These are phyloP conservation scores for Drosophila subpulchrella DNA, from an alignment of 1,140 invertebrate species.

Conservation along the genomic window DNA sequence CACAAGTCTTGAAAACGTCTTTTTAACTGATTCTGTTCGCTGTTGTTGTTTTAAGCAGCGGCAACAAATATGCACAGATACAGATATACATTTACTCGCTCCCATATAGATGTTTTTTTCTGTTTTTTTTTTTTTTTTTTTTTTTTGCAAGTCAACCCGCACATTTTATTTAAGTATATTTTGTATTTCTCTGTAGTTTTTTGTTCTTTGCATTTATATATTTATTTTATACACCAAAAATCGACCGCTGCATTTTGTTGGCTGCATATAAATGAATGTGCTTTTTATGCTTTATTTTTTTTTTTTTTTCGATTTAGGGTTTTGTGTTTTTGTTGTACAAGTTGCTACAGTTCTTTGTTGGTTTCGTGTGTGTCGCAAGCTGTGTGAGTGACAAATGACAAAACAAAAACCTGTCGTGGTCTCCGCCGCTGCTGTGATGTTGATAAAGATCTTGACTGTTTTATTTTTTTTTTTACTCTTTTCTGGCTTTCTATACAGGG, in stretches of 20 bases:
- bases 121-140: slow-evolving; percentile 34
- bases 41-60: slow-evolving; percentile 45
- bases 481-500: slow-evolving; percentile 59
- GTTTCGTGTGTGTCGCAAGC: slow-evolving; percentile 72
- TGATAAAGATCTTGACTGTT: slow-evolving; percentile 80
- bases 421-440: slow-evolving; percentile 55
- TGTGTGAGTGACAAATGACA: slow-evolving; percentile 84
- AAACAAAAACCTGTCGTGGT: slow-evolving; percentile 84
- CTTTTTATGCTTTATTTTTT: slow-evolving; percentile 35
- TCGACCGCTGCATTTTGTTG: slow-evolving; percentile 78
- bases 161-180: slow-evolving; percentile 81
- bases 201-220: slow-evolving; percentile 59
- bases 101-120: slow-evolving; percentile 30
- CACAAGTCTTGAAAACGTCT: slow-evolving; percentile 81
- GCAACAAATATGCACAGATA: slow-evolving; percentile 75
- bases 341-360: slow-evolving; percentile 81
- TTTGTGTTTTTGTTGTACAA: slow-evolving; percentile 48
- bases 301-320: slow-evolving; percentile 26
- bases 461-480: slow-evolving; percentile 9
- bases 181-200: slow-evolving; percentile 44
- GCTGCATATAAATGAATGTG: slow-evolving; percentile 82
- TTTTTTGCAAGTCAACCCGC: slow-evolving; percentile 60
- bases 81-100: slow-evolving; percentile 41
- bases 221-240: slow-evolving; percentile 74
- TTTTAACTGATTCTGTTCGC: slow-evolving; percentile 78